These are phyloP conservation scores for Baccha elongata DNA, from an alignment of 2,888 invertebrate genomes.

Conservation along the genomic window DNA sequence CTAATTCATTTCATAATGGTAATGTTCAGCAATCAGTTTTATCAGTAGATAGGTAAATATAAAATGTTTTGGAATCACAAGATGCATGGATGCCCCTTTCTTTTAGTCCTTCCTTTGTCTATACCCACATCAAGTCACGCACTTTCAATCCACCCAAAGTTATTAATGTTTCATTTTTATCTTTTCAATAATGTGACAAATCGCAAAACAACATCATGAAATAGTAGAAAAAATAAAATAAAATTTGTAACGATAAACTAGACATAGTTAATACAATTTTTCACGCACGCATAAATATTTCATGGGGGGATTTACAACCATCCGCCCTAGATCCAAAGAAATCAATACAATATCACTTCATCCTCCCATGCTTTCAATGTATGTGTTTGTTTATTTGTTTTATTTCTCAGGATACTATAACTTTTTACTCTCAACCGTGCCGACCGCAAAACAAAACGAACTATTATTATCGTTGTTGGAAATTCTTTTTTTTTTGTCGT, in stretches of 20 bases:
- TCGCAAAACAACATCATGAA: constrained; percentile 47
- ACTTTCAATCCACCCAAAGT: constrained; percentile 21
- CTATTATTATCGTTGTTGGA: constrained; percentile 14
- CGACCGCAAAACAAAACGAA: background rate
- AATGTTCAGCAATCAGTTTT: too few species aligned
- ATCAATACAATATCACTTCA: constrained; percentile 16
- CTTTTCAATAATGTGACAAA: constrained; percentile 46
- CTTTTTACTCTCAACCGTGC: background rate
- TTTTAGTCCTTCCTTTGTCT: background rate
- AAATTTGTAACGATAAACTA: constrained; percentile 60
- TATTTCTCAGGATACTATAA: constrained; percentile 19
- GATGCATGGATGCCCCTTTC: too few species aligned
- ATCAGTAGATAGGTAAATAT: too few species aligned
- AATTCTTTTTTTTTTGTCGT: background rate
- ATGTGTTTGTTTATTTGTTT: constrained; percentile 9
- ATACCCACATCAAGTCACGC: constrained; percentile 20
- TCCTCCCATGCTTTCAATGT: background rate
- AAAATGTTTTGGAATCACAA: too few species aligned
- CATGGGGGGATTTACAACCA: constrained; percentile 43
- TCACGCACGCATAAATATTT: constrained; percentile 67
- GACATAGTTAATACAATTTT: constrained; percentile 41
- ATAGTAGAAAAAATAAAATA: constrained; percentile 23
- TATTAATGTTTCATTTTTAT: constrained; percentile 45
- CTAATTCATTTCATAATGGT: too few species aligned
- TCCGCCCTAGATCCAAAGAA: background rate